phyloP scores from a whole-genome alignment of 2,113 vertebrate species.

The Podilymbus podiceps region DNA sequence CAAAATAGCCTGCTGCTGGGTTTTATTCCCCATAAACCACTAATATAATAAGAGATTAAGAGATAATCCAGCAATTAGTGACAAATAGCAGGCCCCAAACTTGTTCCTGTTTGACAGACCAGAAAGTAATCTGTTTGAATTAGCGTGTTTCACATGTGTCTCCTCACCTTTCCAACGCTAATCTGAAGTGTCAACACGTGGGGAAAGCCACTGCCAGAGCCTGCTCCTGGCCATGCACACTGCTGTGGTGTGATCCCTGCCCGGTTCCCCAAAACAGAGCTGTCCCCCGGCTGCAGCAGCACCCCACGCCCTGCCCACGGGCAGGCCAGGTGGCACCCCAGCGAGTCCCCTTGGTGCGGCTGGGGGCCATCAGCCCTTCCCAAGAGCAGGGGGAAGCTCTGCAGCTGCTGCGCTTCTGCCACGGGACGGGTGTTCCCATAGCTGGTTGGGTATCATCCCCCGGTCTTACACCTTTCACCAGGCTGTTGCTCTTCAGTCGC shows the following conservation, averaged over 20 bases:
- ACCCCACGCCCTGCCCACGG: background rate
- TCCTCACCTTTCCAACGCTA: conserved; percentile 29
- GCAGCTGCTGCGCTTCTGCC: background rate
- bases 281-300: background rate
- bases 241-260: background rate
- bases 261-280: background rate
- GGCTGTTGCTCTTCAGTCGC: background rate
- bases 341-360: background rate
- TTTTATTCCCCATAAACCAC: conserved; percentile 19
- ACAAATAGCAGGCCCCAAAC: conserved; percentile 11
- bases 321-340: background rate
- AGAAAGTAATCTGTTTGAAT: conserved; percentile 49
- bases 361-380: background rate
- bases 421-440: background rate
- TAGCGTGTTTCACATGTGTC: background rate
- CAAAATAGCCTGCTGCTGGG: background rate
- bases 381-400: background rate
- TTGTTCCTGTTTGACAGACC: conserved; percentile 23
- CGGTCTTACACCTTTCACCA: background rate
- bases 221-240: background rate
- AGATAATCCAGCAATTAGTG: conserved; percentile 62
- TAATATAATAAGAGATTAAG: conserved; percentile 56
- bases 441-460: background rate
- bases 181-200: conserved; percentile 53
- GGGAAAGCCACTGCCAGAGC: background rate